phyloP scores from a whole-genome alignment of 2,113 vertebrate genomes.

The Sitta europaea region DNA sequence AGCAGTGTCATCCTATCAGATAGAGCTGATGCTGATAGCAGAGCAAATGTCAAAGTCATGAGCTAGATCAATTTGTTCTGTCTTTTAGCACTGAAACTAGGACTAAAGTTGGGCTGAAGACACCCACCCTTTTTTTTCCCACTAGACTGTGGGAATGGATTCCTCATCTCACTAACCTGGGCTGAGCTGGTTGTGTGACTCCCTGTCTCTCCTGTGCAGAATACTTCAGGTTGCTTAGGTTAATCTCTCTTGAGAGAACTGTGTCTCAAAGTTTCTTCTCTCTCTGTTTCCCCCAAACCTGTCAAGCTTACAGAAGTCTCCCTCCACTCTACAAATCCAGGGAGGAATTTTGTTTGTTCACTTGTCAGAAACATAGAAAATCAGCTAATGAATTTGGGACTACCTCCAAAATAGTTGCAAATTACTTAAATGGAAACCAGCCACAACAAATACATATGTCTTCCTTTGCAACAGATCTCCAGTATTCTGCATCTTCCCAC shows the following conservation, averaged over 20 bases:
- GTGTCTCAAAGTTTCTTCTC: background rate
- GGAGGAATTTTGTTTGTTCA: background rate
- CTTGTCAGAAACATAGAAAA: background rate
- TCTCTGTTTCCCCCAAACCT: background rate
- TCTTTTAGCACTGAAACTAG: conserved; percentile 1
- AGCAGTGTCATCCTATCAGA: conserved; percentile 61
- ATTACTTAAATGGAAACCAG: background rate
- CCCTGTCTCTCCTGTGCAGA: background rate
- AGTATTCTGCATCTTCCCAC: background rate
- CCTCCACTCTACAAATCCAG: background rate
- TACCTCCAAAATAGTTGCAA: background rate
- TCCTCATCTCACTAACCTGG: background rate
- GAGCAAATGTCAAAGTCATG: conserved; percentile 52
- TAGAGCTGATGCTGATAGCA: conserved; percentile 53
- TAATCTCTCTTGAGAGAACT: background rate
- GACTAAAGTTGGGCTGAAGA: background rate
- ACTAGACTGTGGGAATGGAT: background rate
- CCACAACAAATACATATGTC: background rate
- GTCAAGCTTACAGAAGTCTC: background rate
- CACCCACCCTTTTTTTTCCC: background rate
- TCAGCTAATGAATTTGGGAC: background rate
- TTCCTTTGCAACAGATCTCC: background rate
- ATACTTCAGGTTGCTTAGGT: background rate
- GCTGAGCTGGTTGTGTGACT: background rate
- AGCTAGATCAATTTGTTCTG: conserved; percentile 23